Base-by-base conservation (phyloP, 2,888 invertebrate genomes). In the Lapara coniferarum region DNA sequence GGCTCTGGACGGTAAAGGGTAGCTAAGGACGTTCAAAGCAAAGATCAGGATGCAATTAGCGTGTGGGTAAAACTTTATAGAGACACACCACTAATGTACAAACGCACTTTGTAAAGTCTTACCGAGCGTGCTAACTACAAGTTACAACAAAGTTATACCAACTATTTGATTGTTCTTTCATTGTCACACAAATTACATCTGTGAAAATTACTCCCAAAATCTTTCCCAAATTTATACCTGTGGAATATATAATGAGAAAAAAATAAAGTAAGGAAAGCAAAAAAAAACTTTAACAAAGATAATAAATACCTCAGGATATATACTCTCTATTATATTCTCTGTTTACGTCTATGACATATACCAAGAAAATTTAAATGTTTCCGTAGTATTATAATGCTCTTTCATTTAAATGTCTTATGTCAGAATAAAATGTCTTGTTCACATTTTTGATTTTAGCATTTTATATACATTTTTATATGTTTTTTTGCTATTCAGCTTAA, bases 31-130 rank as follows among this genome's bases (percentile, higher is more conserved):
- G 84, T 77, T 87, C 88, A 89, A 89, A 91, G 90, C 79, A 78
- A 78, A 77, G 78, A 74, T 82, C 82, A 87, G 91, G 91, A 92
- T 89, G 89, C 86, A 91, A 92, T 92, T 93, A 92, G 74, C 74
- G 81, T 81, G 83, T 83, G 80, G 80, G 76, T 77, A 81, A 84
- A 89, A 91, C 85, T 89, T 90, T 85, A 83, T 58, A 57, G 25
- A 12, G 58, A 53, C 37, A 37, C 49, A 19, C 51, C 49, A 66
- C 51, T 2, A 25, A 25, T 52, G 10, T 30, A 66, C n/a, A 46
- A 14, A 57, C 19, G 19, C n/a, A 16, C 51, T 37, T 37, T 37
- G 37, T 37, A 37, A 37, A 37, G 19, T 2, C 19, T 19, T 52
- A 57, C 30, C 51, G 12, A 46, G 12, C n/a, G 16, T 10, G 56